Evolutionary conservation across 35 echinoderm and acorn worm genomes (phyloP).

Genomic region (Anneissia japonica): DNA sequence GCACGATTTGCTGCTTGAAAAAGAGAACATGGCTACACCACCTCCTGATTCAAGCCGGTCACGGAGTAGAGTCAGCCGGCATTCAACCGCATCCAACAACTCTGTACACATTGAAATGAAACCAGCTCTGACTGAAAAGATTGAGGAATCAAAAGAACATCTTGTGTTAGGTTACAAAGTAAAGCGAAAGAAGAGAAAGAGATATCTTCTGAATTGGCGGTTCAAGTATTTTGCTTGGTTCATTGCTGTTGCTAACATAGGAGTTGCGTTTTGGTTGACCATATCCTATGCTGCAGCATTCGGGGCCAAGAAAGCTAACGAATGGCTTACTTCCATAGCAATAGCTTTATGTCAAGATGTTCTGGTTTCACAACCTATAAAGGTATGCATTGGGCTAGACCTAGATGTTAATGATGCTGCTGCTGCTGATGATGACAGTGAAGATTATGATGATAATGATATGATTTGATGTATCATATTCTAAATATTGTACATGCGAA

Average conservation of each 20-base stretch:
- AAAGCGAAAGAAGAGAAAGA: conserved; percentile 62
- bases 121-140: background rate
- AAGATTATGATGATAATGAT: no score
- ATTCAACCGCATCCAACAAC: background rate
- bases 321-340: conserved; percentile 87
- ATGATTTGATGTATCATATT: no score
- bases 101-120: background rate
- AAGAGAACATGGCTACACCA: background rate
- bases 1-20: background rate
- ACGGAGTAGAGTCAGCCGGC: background rate
- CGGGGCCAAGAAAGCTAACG: conserved; percentile 58
- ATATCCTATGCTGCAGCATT: conserved; percentile 80
- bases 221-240: conserved; percentile 76
- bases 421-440: no score
- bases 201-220: conserved; percentile 71
- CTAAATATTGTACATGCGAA: no score
- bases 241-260: conserved; percentile 37
- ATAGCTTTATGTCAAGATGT: conserved; percentile 86
- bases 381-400: no score
- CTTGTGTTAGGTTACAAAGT: background rate
- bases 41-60: background rate
- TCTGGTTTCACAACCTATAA: conserved; percentile 82
- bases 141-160: background rate
- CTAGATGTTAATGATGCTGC: no score
- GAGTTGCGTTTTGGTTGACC: conserved; percentile 72